Percentiles rank a stretch among this genome's conserved stretches.
These are phyloP conservation scores for Plagiodera versicolora DNA, from an alignment of 2,888 invertebrate genomes.

Conservation along the genomic window DNA sequence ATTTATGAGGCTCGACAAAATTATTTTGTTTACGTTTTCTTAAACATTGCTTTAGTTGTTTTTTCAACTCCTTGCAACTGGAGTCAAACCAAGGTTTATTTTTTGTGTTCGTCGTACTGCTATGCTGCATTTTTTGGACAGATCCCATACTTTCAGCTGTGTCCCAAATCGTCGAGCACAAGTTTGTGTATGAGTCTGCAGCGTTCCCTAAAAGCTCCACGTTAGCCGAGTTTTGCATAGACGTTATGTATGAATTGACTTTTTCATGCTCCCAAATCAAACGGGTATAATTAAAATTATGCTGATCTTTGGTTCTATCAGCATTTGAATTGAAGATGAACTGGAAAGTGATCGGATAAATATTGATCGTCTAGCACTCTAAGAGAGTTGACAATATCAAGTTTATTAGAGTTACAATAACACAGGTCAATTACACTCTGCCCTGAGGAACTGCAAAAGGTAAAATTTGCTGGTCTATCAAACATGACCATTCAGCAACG, in stretches of 20 bases:
- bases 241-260: neutral
- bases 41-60: neutral
- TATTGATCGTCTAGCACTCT: neutral
- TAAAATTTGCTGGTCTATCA: neutral
- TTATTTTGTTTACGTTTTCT: neutral
- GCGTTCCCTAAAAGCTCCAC: neutral
- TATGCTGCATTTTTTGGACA: neutral
- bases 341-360: neutral
- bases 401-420: neutral
- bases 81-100: conserved; percentile 5
- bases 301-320: neutral
- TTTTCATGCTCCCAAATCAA: neutral
- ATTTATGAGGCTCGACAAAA: neutral
- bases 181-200: conserved; percentile 1
- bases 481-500: conserved; percentile 3
- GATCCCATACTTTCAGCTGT: neutral
- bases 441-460: conserved; percentile 1
- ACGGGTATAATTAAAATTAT: neutral
- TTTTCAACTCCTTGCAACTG: neutral
- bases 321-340: neutral
- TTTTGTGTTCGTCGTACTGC: neutral
- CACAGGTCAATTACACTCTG: conserved; percentile 12
- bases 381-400: neutral
- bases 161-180: neutral
- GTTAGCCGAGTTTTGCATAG: conserved; percentile 2